A percentile compares a stretch with the other conserved stretches of the same genome.
Conservation (phyloP, 2,888 invertebrate genomes). For the Zeuzera pyrina region DNA sequence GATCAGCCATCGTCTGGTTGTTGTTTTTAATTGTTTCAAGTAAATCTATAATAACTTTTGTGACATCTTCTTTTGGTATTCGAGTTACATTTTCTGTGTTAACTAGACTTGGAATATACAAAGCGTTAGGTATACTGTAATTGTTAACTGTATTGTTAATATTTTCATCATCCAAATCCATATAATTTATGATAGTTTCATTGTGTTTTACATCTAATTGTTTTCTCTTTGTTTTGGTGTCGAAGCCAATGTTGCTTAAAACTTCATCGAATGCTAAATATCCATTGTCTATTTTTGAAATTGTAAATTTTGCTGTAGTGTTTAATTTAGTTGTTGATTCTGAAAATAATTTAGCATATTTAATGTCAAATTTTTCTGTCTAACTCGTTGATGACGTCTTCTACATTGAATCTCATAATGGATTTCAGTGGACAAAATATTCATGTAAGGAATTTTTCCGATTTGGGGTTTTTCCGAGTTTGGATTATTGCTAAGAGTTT, state of each 20-base stretch:
- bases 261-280: constrained; percentile 36
- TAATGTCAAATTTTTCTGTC: too few species aligned
- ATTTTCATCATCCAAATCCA: neutral
- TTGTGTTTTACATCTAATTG: neutral
- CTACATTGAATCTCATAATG: too few species aligned
- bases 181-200: neutral
- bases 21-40: constrained; percentile 13
- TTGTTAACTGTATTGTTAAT: too few species aligned
- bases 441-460: too few species aligned
- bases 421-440: too few species aligned
- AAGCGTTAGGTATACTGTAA: too few species aligned
- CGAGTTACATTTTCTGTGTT: constrained; percentile 3
- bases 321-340: too few species aligned
- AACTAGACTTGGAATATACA: neutral
- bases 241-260: constrained; percentile 24
- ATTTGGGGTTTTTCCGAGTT: too few species aligned
- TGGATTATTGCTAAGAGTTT: too few species aligned
- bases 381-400: too few species aligned
- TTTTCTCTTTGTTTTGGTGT: constrained; percentile 7
- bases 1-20: too few species aligned
- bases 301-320: neutral
- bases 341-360: too few species aligned
- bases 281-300: constrained; percentile 11
- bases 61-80: constrained; percentile 7
- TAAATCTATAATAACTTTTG: constrained; percentile 24